phyloP scores from a whole-genome alignment of 2,888 invertebrate genomes.

The Sarcophaga carnaria region DNA sequence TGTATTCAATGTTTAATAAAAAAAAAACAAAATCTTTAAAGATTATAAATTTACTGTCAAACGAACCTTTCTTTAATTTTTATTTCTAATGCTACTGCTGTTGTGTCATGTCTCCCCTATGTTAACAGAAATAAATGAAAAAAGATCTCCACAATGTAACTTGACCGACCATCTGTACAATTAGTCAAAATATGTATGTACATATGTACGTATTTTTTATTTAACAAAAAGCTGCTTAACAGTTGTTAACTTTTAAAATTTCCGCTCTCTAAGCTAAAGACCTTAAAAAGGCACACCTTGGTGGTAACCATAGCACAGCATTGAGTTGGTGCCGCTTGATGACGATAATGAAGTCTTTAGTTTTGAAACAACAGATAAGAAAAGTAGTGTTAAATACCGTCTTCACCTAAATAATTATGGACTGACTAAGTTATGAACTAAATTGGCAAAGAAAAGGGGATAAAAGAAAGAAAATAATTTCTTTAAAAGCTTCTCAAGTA shows the following conservation, averaged over 20 bases:
- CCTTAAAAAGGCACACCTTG: not conserved
- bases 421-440: not conserved
- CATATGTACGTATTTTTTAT: not conserved
- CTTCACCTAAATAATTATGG: slow-evolving; percentile 43
- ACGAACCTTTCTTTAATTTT: too few species aligned
- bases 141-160: not conserved
- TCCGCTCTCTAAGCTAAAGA: too few species aligned
- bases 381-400: slow-evolving; percentile 55
- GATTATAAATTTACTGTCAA: not conserved
- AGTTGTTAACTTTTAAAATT: slow-evolving; percentile 5
- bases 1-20: not conserved
- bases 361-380: not conserved
- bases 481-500: too few species aligned
- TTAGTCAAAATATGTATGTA: not conserved
- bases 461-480: not conserved
- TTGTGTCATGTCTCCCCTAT: too few species aligned
- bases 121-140: not conserved
- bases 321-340: not conserved
- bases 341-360: slow-evolving; percentile 34
- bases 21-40: not conserved
- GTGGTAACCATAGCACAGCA: too few species aligned
- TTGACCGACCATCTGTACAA: slow-evolving; percentile 31
- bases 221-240: slow-evolving; percentile 1
- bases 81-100: too few species aligned
- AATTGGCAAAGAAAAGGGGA: slow-evolving; percentile 11